Evolutionary conservation across 2,797 vertebrate species (phyloP).

Genomic region (Salmo trutta): DNA sequence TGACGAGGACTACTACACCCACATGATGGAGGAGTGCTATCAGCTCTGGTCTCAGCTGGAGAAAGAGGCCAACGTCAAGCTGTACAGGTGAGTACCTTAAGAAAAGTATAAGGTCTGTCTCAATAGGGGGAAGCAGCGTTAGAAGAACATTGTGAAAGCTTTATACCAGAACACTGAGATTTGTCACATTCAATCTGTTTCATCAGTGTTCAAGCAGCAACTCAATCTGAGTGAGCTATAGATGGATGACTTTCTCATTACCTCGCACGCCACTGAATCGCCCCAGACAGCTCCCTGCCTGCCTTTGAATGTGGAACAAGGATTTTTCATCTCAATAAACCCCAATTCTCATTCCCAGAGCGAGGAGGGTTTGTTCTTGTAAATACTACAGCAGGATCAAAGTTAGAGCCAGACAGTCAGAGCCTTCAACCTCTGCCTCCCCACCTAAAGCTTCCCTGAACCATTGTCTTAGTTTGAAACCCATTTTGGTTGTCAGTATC

Average conservation of each 20-base stretch:
- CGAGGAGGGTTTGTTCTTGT: conserved; percentile 34
- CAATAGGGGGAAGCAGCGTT: conserved; percentile 12
- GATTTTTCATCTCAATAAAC: conserved; percentile 18
- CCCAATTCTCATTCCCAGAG: conserved; percentile 25
- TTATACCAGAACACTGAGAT: conserved; percentile 35
- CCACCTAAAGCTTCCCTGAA: conserved; percentile 7
- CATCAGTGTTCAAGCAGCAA: conserved; percentile 33
- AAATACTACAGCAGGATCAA: conserved; percentile 41
- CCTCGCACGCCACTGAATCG: conserved; percentile 37
- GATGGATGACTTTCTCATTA: conserved; percentile 60
- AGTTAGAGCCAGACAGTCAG: neutral
- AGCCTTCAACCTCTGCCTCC: too few species aligned
- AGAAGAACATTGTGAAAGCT: conserved; percentile 40
- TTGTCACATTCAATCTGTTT: conserved; percentile 51
- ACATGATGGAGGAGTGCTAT: conserved; percentile 88
- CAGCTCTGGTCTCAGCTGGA: conserved; percentile 85
- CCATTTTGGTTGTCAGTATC: conserved; percentile 12
- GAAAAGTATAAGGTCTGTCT: neutral
- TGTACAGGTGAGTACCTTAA: conserved; percentile 78
- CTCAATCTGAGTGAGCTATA: conserved; percentile 47
- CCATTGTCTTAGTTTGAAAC: neutral
- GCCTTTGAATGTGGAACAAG: conserved; percentile 32
- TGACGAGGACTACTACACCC: conserved; percentile 73
- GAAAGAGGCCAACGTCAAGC: conserved; percentile 70
- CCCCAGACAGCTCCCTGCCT: conserved; percentile 28